These are phyloP conservation scores for Rhinogobius similis DNA, from an alignment of 2,113 vertebrate genomes.

Conservation along the genomic window DNA sequence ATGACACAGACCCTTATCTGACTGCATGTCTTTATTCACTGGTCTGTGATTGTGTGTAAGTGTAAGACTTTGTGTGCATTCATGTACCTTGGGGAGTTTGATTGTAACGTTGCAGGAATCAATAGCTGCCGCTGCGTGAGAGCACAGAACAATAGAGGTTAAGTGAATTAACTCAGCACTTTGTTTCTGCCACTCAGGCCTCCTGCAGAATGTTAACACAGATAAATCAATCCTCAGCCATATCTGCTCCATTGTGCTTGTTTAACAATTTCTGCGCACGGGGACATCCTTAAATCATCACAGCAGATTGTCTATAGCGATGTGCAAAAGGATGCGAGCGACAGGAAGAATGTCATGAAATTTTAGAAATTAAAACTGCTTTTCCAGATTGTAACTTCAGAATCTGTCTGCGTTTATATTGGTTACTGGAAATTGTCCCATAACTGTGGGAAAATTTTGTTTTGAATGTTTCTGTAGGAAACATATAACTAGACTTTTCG, in stretches of 20 bases:
- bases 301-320: not conserved
- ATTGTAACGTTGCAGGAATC: constrained; percentile 48
- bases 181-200: constrained; percentile 41
- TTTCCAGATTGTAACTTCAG: not conserved
- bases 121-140: constrained; percentile 50
- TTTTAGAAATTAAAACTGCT: not conserved
- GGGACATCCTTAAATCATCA: constrained; percentile 5
- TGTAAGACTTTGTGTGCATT: not conserved
- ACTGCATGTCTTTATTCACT: constrained; percentile 19
- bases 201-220: constrained; percentile 28
- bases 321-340: not conserved
- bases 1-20: constrained; percentile 28
- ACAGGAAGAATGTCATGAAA: not conserved
- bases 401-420: not conserved
- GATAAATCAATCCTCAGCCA: constrained; percentile 41
- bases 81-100: constrained; percentile 26
- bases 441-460: not conserved
- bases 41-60: not conserved
- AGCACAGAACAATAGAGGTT: constrained; percentile 57
- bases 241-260: constrained; percentile 32
- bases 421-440: not conserved
- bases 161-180: constrained; percentile 58
- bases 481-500: too few species aligned
- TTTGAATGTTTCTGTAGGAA: too few species aligned
- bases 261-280: constrained; percentile 15